Base-by-base conservation (phyloP, 37 sponge, comb jelly and placozoan genomes). In the Theonella swinhoei region DNA sequence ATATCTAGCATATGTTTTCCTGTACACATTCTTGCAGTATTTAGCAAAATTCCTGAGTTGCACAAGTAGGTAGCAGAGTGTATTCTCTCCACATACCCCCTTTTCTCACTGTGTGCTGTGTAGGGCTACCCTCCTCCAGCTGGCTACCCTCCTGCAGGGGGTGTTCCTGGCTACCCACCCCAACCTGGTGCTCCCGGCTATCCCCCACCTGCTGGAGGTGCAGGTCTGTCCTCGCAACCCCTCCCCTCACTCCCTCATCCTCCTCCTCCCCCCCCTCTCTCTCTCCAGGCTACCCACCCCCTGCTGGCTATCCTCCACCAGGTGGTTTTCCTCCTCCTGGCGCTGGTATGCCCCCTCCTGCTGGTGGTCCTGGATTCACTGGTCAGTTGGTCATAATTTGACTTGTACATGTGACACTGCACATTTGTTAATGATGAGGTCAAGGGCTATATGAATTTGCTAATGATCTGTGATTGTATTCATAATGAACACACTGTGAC, bases 201-300 rank as follows among this genome's bases (percentile, higher is more conserved):
- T 70, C 87, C 87, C 24, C 80, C 87, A 0, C 72, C 80, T 64
- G 75, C 65, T 47, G 87, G 80, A 38, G 47, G 47, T 9, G 69
- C 47, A 39, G 75, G 3, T 77, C 11, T 31, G 64, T 64, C 64
- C 77, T 64, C 62, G 38, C 77, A 9, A 38, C 26, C 8, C 68
- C 24, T 19, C 64, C n/a, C 60, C 60, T 19, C 19, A 11, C 60
- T 19, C 60, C 60, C 77, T 28, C 58, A 3, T 54, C 39, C 74
- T 17, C 74, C 41, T 41, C 42, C 4, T 73, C 25, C 74, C 74
- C 34, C 24, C 72, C 33, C 24, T 7, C 37, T 39, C 33, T 4
- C 24, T 36, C 22, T 71, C 26, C 24, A 17, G 78, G 78, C 9
- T 77, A 62, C 65, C 78, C 78, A 11, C 65, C 65, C 38, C 65